phyloP scores from a whole-genome alignment of 2,888 invertebrate species.

The Eupithecia tripunctaria region DNA sequence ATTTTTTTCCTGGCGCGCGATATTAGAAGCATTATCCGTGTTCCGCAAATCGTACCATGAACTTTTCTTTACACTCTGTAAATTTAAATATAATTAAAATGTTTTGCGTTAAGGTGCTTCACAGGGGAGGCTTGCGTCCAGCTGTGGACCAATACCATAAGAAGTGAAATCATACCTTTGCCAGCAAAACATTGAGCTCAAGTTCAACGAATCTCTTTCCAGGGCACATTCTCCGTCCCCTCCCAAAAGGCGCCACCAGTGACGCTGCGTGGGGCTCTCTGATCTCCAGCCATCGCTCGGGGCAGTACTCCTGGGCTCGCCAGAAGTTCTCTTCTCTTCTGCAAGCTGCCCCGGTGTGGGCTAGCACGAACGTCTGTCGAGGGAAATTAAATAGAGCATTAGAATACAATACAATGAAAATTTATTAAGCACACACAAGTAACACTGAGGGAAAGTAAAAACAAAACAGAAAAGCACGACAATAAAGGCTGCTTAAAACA shows the following conservation, averaged over 20 bases:
- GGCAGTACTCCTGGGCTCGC: conserved; percentile 87
- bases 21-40: too few relatives aligned
- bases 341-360: conserved; percentile 93
- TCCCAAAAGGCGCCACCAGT: conserved; percentile 91
- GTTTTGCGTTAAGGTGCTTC: too few relatives aligned
- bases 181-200: conserved; percentile 89
- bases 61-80: too few relatives aligned
- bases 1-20: too few relatives aligned
- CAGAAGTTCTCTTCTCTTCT: conserved; percentile 90
- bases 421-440: too few relatives aligned
- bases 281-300: conserved; percentile 90
- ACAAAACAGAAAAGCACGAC: too few relatives aligned
- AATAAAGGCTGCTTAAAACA: not conserved
- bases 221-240: conserved; percentile 92
- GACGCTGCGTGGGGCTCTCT: conserved; percentile 83
- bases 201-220: conserved; percentile 93
- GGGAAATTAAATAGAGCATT: not conserved
- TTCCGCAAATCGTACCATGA: too few relatives aligned
- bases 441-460: too few relatives aligned
- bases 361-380: conserved; percentile 89
- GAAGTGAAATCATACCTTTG: conserved; percentile 83
- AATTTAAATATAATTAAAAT: too few relatives aligned
- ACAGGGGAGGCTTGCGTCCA: too few relatives aligned
- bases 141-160: too few relatives aligned
- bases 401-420: too few relatives aligned